These are phyloP conservation scores for Proterorhinus semilunaris DNA, from an alignment of 2,113 vertebrate genomes.

Conservation along the genomic window DNA sequence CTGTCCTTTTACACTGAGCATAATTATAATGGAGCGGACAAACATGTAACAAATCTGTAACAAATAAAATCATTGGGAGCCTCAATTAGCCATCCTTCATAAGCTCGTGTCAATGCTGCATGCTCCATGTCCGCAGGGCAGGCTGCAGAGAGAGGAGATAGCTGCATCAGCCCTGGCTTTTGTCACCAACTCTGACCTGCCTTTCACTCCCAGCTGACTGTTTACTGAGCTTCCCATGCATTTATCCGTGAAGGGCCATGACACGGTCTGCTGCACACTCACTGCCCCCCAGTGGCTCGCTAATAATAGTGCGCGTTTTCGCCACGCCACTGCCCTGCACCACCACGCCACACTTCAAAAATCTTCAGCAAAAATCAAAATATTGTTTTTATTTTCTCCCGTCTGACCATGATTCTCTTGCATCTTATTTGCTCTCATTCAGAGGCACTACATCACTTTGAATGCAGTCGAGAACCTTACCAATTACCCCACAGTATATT, in stretches of 20 bases:
- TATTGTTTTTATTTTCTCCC: constrained; percentile 47
- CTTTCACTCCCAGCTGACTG: constrained; percentile 70
- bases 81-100: no score
- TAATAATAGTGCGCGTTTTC: constrained; percentile 48
- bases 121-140: no score
- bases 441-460: constrained; percentile 47
- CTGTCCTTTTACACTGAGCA: no score
- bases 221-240: constrained; percentile 58
- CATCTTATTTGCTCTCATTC: constrained; percentile 56
- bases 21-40: no score
- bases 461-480: constrained; percentile 65
- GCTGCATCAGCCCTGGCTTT: constrained; percentile 35
- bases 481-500: constrained; percentile 62
- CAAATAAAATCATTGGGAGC: no score
- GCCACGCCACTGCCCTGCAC: constrained; percentile 31
- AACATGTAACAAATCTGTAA: no score
- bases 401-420: constrained; percentile 50
- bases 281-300: constrained; percentile 79
- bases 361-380: constrained; percentile 40
- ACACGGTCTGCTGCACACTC: constrained; percentile 54
- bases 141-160: constrained; percentile 22
- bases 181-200: constrained; percentile 64
- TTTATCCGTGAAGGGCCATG: constrained; percentile 35
- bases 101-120: no score
- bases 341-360: constrained; percentile 28